Conservation (phyloP, 2,113 vertebrate genomes). For the Oreochromis aureus region DNA sequence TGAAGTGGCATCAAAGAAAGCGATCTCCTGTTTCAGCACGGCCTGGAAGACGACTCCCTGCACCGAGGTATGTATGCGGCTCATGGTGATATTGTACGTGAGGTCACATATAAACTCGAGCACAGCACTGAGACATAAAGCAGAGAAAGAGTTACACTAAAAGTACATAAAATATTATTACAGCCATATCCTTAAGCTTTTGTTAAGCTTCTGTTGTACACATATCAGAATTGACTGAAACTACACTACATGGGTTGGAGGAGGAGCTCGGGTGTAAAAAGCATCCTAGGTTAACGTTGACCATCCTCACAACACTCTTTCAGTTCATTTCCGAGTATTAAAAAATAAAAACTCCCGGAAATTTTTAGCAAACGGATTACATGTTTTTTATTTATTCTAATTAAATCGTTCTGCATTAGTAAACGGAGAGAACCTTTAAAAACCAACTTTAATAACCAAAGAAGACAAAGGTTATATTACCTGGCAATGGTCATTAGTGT, state of each 20-base stretch:
- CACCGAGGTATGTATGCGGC: slow-evolving; percentile 68
- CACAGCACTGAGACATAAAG: slow-evolving; percentile 58
- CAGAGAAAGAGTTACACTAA: not conserved
- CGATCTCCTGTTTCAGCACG: slow-evolving; percentile 73
- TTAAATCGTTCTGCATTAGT: not conserved
- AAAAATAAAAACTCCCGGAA: not conserved
- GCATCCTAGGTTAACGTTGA: not conserved
- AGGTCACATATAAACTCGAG: slow-evolving; percentile 74
- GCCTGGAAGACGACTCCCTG: slow-evolving; percentile 71
- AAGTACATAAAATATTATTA: not conserved
- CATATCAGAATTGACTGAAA: not conserved
- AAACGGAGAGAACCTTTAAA: rapidly evolving
- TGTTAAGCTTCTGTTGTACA: not conserved
- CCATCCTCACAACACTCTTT: not conserved
- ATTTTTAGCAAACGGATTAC: not conserved
- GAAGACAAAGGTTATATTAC: slow-evolving; percentile 17
- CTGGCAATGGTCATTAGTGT: slow-evolving; percentile 66
- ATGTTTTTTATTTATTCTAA: not conserved
- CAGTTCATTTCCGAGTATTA: rapidly evolving
- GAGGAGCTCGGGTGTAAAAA: not conserved
- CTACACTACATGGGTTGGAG: not conserved
- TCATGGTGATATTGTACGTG: slow-evolving; percentile 74
- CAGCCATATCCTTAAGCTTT: not conserved
- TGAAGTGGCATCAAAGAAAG: slow-evolving; percentile 61
- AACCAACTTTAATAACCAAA: not conserved